Base-by-base conservation (phyloP, 1,140 invertebrate species). In the Drosophila parvula region DNA sequence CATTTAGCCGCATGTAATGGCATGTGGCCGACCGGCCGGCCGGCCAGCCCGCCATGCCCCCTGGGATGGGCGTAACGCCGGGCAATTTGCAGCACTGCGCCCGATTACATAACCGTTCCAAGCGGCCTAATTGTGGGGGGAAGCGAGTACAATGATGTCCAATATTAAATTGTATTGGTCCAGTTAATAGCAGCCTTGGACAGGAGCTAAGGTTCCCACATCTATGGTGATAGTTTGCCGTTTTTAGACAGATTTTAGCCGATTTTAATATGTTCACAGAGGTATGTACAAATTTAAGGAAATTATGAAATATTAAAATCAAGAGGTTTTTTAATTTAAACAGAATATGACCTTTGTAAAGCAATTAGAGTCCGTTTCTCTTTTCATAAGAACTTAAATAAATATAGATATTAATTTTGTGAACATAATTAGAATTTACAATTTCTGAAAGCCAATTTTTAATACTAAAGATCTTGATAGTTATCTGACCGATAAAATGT, bases 1-100 rank as follows among this genome's bases (percentile, higher is more conserved):
- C 84, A 88, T 88, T 89, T 88, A 75, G 74, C 81, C 68, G 68
- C 32, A 11, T 89, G 79, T 84, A 89, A 89, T 84, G 64, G 79
- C 71, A 79, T 73, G 73, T 63, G 67, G 68, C 73, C 47, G 27
- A n/a, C 47, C 44, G 44, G 5, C 18, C 44, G 10, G 2, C 18
- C 22, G 22, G 22, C 18, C 22, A 3, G 22, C 22, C 22, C 41
- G 67, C 79, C 84, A 80, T 84, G 79, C 83, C 83, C 71, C 83
- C 51, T 55, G 73, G 83, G 59, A 69, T 70, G 76, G 83, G 83
- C 83, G 79, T 79, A 73, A 79, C 79, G 67, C 83, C 53, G 79
- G 79, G 79, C 76, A 71, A 89, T 86, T 81, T 79, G 74, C 76
- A 75, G 60, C 61, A 48, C 40, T 48, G 67, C 74, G 38, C 48